These are phyloP conservation scores for Rhegmatorhina hoffmannsi DNA, from an alignment of 2,113 vertebrate species.

Conservation along the genomic window DNA sequence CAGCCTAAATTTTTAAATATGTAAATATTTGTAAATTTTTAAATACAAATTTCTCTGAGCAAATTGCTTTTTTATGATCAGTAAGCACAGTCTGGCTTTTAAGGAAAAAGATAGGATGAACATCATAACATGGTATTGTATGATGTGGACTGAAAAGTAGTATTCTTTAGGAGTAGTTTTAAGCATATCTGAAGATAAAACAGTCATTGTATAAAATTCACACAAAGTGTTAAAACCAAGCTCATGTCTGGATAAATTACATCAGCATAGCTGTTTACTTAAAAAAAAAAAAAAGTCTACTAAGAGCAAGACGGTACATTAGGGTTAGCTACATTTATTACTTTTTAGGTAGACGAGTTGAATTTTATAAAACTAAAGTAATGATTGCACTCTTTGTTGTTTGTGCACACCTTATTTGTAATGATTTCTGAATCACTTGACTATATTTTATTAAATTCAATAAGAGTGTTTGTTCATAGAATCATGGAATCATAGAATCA, in stretches of 20 bases:
- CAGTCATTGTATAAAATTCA: neutral
- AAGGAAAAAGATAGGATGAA: neutral
- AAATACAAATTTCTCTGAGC: neutral
- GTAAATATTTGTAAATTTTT: neutral
- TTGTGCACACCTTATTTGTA: constrained; percentile 74
- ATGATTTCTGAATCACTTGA: constrained; percentile 74
- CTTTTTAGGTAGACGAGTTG: constrained; percentile 70
- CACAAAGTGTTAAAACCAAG: neutral
- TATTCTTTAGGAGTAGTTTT: neutral
- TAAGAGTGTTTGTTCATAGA: constrained; percentile 37
- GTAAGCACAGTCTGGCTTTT: neutral
- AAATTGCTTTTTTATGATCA: neutral
- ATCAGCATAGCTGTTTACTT: neutral
- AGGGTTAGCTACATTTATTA: constrained; percentile 72
- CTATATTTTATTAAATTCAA: constrained; percentile 67
- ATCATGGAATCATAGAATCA: no score
- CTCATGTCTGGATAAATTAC: neutral
- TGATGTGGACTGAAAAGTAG: neutral
- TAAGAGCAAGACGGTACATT: constrained; percentile 71
- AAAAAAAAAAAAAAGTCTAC: constrained; percentile 51
- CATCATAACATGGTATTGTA: neutral
- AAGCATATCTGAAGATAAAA: neutral
- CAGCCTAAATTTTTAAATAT: neutral
- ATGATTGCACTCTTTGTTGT: constrained; percentile 63
- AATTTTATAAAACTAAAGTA: constrained; percentile 67